These are phyloP conservation scores for Listronotus bonariensis DNA, from an alignment of 1,140 invertebrate genomes.

Conservation along the genomic window DNA sequence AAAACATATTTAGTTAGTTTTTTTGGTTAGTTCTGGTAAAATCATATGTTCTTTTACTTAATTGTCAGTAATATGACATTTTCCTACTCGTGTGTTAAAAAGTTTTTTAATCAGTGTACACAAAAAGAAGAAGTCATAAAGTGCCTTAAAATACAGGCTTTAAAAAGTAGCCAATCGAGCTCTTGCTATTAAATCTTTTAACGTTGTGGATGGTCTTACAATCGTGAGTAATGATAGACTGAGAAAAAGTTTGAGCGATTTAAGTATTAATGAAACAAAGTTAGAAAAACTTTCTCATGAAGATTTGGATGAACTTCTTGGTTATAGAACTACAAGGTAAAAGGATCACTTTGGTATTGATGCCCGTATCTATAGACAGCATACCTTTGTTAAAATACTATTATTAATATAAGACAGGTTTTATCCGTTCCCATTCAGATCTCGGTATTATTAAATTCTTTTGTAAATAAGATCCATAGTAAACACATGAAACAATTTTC, in stretches of 20 bases:
- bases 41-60: no score
- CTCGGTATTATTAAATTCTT: no score
- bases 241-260: constrained; percentile 21
- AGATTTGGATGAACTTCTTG: constrained; percentile 62
- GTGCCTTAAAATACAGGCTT: constrained; percentile 70
- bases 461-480: no score
- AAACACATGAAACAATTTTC: no score
- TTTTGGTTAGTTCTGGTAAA: no score
- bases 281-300: constrained; percentile 57
- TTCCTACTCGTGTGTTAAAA: constrained; percentile 8
- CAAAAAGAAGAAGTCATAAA: constrained; percentile 64
- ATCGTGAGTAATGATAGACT: constrained; percentile 53
- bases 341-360: no score
- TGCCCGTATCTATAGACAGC: no score
- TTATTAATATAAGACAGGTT: no score
- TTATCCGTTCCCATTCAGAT: no score
- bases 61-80: no score
- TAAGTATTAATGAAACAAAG: constrained; percentile 57
- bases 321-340: constrained; percentile 60
- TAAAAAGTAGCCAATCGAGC: constrained; percentile 67
- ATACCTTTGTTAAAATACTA: no score
- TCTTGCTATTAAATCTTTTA: constrained; percentile 63
- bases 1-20: no score
- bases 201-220: constrained; percentile 65
- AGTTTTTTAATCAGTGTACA: constrained; percentile 60